Evolutionary conservation across 2,113 vertebrate species (phyloP), one percentile per base, ranked within the genome.

Genomic region (Rhea americana): DNA sequence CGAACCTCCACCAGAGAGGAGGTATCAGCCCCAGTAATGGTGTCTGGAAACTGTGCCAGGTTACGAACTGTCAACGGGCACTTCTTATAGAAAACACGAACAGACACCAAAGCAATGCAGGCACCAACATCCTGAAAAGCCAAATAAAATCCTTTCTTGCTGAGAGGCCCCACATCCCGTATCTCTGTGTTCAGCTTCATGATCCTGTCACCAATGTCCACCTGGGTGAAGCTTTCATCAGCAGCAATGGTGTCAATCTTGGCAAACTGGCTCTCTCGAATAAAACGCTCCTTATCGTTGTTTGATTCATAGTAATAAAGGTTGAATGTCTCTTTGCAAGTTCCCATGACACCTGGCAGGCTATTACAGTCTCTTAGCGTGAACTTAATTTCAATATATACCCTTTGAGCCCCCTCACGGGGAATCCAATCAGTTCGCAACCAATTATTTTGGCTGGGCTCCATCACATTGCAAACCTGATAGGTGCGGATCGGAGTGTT

Each of bases 241-340:
- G 99, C 99, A 1, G 99, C 99, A 0, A 99, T 98, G 70, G 99
- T 99, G 93, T 99, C 99, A 0, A 99, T 99, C 97, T 99, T 99
- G 71, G 97, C 98, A 51, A 99, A 99, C 94, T 98, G 99, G 95
- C 98, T 99, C 96, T 99, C 99, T 2, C 98, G 97, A 88, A 99
- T 98, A 87, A 98, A 99, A 45, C 98, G 99, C 81, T 99, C 99
- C 89, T 99, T 99, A 82, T 99, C 99, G 0, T 99, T 99, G 97
- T 99, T 99, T 11, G 99, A 99, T 84, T 99, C 99, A 1, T 99
- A 99, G 97, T 99, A 99, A 96, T 99, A 99, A 13, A 99, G 98
- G 94, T 99, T 99, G 96, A 99, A 99, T 48, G 99, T 99, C 96
- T 99, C 99, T 97, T 99, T 99, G 98, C 99, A 99, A 89, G 99